Base-by-base conservation (phyloP, 2,888 invertebrate species). In the Cataglyphis cursor region DNA sequence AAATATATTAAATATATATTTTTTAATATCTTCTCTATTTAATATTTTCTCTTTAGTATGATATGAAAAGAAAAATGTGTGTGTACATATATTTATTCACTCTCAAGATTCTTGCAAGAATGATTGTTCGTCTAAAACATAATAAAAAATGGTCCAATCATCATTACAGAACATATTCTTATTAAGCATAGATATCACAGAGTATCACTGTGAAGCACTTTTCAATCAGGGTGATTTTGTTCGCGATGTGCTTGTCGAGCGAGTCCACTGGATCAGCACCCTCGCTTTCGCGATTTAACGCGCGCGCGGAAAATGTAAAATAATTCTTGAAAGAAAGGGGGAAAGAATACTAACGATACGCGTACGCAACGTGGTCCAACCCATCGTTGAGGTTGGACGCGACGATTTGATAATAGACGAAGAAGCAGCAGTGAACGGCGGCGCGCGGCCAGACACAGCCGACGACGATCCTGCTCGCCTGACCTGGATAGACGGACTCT, bases 291-390 rank as follows among this genome's bases (percentile, higher is more conserved):
- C 70, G 54, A 62, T 65, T 21, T 31, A 31, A 31, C 51, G 35
- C 57, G 54, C 57, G 48, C 48, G n/a, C 6, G 1, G 6, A 31
- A 35, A 70, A n/a, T 51, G 8, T 21, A 21, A 41, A 18, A 28
- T 9, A 35, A 82, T 48, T 62, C 51, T 65, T 62, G 48, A n/a
- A 59, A 10, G 35, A 6, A 24, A 1, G 15, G 48, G 51, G 54
- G 62, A 61, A 51, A 54, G 51, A 59, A 87, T 93, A 95, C 96
- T 96, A 95, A 96, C 96, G 95, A 96, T 94, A 93, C 96, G 96
- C 76, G 95, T 95, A 87, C 96, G 95, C 51, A 96, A 92, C 81
- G 95, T 95, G 88, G 96, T 95, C 96, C 96, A 96, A 91, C 96
- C 96, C 96, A 96, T 96, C 44, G 57, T 89, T 87, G 12, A 24